These are phyloP conservation scores for Callyntrura sp. DNA, from an alignment of 2,888 invertebrate genomes.

Conservation along the genomic window DNA sequence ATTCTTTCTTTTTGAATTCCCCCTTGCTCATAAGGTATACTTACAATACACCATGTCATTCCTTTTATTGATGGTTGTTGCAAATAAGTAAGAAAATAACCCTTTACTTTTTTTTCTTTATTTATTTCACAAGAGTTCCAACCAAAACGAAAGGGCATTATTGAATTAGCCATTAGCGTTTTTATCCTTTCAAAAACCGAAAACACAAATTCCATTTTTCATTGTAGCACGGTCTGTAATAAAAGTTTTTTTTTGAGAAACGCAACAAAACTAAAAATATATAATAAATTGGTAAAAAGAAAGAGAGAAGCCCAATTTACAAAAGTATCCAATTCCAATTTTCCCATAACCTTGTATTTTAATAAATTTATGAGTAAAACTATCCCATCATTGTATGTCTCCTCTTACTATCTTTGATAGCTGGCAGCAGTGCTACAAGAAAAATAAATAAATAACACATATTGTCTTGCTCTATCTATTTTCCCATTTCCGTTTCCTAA, in stretches of 20 bases:
- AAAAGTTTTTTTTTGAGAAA: conserved; percentile 55
- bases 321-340: conserved; percentile 74
- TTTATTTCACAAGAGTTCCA: conserved; percentile 19
- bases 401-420: background rate
- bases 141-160: conserved; percentile 33
- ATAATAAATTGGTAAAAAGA: conserved; percentile 55
- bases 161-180: conserved; percentile 52
- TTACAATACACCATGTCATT: background rate
- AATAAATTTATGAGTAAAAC: conserved; percentile 73
- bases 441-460: background rate
- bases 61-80: conserved; percentile 6
- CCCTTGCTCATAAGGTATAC: background rate
- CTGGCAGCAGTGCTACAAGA: background rate
- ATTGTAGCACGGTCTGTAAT: conserved; percentile 66
- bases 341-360: conserved; percentile 71
- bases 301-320: conserved; percentile 57
- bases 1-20: conserved; percentile 28
- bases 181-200: background rate
- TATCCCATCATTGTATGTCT: conserved; percentile 39
- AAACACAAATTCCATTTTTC: conserved; percentile 41
- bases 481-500: conserved; percentile 52
- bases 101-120: conserved; percentile 42
- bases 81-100: conserved; percentile 47
- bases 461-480: background rate
- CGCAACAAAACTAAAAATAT: conserved; percentile 44